A percentile compares a stretch with the other conserved stretches of the same genome.
Evolutionary conservation across 2,888 invertebrate genomes (phyloP).

Genomic region (Scaptomyza polygonia): DNA sequence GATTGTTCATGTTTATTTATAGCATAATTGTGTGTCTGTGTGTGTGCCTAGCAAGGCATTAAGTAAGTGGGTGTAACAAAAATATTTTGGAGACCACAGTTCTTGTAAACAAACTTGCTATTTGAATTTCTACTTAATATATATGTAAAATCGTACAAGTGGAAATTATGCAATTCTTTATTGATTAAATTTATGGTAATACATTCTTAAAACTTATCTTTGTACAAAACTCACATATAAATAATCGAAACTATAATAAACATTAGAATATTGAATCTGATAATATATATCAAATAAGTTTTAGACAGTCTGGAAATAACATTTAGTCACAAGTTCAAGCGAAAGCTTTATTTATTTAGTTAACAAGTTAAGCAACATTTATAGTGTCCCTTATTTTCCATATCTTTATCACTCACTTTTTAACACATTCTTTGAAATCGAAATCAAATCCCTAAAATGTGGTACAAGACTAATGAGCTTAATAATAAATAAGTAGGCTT

Average conservation of each 20-base stretch:
- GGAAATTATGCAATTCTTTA: neutral
- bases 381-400: too few relatives aligned
- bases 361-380: too few relatives aligned
- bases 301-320: too few relatives aligned
- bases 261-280: too few relatives aligned
- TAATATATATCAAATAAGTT: too few relatives aligned
- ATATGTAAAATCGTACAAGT: neutral
- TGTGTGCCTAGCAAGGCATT: too few relatives aligned
- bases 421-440: neutral
- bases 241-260: too few relatives aligned
- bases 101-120: neutral
- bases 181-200: neutral
- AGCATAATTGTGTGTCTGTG: neutral
- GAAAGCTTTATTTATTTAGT: too few relatives aligned
- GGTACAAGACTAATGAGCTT: constrained; percentile 23
- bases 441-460: constrained; percentile 10
- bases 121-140: neutral
- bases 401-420: neutral
- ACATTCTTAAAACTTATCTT: too few relatives aligned
- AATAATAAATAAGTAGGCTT: too few relatives aligned
- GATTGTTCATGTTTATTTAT: constrained; percentile 28
- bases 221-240: too few relatives aligned
- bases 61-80: constrained; percentile 7
- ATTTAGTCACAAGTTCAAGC: too few relatives aligned
- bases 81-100: neutral